These are phyloP conservation scores for Chiloscyllium punctatum DNA, from an alignment of 2,797 vertebrate genomes.

Conservation along the genomic window DNA sequence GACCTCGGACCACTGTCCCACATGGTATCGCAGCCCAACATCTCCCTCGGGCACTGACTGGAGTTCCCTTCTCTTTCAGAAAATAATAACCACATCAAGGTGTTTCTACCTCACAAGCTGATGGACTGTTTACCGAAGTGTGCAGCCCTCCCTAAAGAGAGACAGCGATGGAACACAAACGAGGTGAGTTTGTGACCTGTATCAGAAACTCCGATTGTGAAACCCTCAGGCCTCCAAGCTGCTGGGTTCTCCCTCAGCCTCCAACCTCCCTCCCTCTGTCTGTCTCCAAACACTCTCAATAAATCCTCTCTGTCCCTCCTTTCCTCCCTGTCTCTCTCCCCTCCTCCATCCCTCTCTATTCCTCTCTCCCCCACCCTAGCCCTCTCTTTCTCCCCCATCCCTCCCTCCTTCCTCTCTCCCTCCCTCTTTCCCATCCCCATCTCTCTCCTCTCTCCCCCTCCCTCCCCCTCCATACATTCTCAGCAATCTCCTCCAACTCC, in stretches of 20 bases:
- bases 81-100: slow-evolving; percentile 70
- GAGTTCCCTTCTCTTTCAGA: slow-evolving; percentile 48
- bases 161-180: slow-evolving; percentile 82
- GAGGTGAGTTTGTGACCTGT: slow-evolving; percentile 53
- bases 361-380: background rate
- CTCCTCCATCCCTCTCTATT: too few relatives aligned
- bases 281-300: too few relatives aligned
- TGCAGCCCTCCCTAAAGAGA: slow-evolving; percentile 66
- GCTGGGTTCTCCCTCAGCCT: too few relatives aligned
- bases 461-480: too few relatives aligned
- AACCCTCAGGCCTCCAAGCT: too few relatives aligned
- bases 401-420: background rate
- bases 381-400: background rate
- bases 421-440: background rate
- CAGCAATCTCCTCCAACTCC: too few relatives aligned
- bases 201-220: too few relatives aligned
- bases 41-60: background rate
- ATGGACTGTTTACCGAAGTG: slow-evolving; percentile 74
- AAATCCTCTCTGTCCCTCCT: too few relatives aligned
- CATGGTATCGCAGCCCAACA: background rate
- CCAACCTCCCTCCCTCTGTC: too few relatives aligned
- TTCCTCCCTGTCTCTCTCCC: too few relatives aligned
- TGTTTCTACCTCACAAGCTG: slow-evolving; percentile 79
- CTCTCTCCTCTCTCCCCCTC: background rate
- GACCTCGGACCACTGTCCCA: background rate